phyloP scores from a whole-genome alignment of 2,113 vertebrate genomes.

The Cynocephalus volans region DNA sequence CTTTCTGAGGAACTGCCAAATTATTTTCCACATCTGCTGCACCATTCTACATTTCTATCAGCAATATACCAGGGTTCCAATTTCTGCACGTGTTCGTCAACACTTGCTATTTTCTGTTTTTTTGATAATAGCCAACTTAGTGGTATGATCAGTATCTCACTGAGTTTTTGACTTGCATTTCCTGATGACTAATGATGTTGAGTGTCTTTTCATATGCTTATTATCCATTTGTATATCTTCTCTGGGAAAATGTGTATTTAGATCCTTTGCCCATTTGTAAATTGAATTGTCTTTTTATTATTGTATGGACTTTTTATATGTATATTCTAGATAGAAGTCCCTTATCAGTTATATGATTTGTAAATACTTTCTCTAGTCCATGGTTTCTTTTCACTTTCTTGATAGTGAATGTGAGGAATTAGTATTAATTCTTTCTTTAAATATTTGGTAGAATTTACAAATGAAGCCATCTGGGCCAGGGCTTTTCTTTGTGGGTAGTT shows the following conservation, averaged over 20 bases:
- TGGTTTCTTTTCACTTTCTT: slow-evolving; percentile 23
- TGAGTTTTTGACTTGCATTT: slow-evolving; percentile 41
- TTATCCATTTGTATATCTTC: background rate
- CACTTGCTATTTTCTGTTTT: background rate
- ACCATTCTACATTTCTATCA: background rate
- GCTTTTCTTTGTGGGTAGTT: slow-evolving; percentile 57
- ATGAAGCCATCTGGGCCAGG: slow-evolving; percentile 26
- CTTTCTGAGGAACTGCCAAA: background rate
- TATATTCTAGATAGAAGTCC: background rate
- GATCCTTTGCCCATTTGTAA: background rate
- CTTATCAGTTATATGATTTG: background rate
- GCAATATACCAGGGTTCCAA: background rate
- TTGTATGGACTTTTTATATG: slow-evolving; percentile 14
- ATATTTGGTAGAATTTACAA: slow-evolving; percentile 39
- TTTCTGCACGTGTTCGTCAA: background rate
- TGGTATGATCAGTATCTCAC: background rate
- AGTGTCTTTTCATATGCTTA: background rate
- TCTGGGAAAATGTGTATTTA: background rate
- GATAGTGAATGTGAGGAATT: slow-evolving; percentile 23
- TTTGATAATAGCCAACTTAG: background rate
- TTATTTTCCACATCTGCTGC: background rate
- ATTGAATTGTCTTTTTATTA: background rate
- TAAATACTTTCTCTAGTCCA: background rate
- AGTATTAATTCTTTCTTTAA: slow-evolving; percentile 51
- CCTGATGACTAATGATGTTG: background rate